Conservation (phyloP, 2,888 invertebrate genomes). For the Drosophila anomelani region DNA sequence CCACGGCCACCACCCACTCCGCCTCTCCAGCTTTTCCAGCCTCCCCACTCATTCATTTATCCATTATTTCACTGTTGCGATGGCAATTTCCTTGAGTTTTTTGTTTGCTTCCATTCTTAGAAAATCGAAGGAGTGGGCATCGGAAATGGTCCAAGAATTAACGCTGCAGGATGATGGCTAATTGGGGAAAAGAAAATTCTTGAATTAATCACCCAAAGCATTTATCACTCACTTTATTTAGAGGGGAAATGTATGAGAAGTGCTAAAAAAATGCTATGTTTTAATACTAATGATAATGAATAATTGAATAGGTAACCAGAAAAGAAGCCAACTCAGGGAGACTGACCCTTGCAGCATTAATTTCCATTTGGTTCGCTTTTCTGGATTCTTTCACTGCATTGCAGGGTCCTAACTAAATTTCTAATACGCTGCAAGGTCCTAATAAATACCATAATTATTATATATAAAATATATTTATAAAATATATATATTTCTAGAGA, state of each 20-base stretch:
- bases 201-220: background rate
- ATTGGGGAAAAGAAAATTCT: background rate
- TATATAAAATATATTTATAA: too few species aligned
- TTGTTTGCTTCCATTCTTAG: background rate
- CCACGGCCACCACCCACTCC: slow-evolving; percentile 25
- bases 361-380: too few species aligned
- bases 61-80: slow-evolving; percentile 13
- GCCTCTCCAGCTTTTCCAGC: background rate
- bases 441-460: too few species aligned
- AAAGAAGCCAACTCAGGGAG: too few species aligned
- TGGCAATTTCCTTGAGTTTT: slow-evolving; percentile 3
- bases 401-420: too few species aligned
- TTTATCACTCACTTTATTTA: background rate
- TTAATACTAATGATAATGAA: too few species aligned
- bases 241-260: background rate
- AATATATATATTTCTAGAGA: too few species aligned
- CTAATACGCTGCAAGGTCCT: too few species aligned
- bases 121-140: slow-evolving; percentile 10
- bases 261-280: background rate
- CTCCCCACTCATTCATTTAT: background rate
- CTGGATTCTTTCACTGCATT: too few species aligned
- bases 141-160: background rate
- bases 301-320: too few species aligned
- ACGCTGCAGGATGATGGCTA: background rate
- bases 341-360: too few species aligned